Percentiles rank a stretch among this genome's conserved stretches.
Evolutionary conservation across 2,888 invertebrate genomes (phyloP).

Genomic region (Machimus rusticus): DNA sequence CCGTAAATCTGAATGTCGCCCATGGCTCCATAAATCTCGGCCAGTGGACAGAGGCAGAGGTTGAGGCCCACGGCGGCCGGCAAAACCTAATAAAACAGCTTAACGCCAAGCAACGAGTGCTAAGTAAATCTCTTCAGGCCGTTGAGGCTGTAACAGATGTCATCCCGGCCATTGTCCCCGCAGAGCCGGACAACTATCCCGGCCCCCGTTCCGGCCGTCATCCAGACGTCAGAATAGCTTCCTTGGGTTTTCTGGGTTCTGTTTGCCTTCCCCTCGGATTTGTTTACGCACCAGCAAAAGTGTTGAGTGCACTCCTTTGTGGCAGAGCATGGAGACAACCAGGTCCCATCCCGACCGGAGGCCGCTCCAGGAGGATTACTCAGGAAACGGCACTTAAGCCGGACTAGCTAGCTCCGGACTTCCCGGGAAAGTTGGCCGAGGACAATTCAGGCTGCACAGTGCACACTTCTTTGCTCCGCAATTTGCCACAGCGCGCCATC

Average conservation of each 20-base stretch:
- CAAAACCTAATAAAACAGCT: conserved; percentile 12
- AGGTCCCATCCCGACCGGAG: not conserved
- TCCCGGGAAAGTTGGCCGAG: not conserved
- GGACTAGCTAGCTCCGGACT: not conserved
- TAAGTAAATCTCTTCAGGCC: conserved; percentile 13
- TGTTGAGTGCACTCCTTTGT: not conserved
- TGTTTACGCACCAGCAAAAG: conserved; percentile 13
- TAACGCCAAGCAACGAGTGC: conserved; percentile 2
- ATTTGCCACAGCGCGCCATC: not conserved
- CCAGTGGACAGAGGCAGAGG: not conserved
- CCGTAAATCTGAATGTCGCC: conserved; percentile 30
- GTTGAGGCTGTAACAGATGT: conserved; percentile 17
- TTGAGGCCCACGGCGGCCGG: not conserved
- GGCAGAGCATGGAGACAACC: not conserved
- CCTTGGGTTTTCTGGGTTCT: not conserved
- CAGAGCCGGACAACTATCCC: not conserved
- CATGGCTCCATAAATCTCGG: conserved; percentile 12
- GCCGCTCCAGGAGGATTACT: not conserved
- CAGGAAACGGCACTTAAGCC: not conserved
- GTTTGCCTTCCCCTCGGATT: conserved; percentile 7
- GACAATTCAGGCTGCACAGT: not conserved
- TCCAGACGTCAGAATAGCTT: not conserved
- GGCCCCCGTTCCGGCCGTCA: not conserved
- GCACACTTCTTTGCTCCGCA: not conserved
- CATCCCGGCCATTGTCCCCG: conserved; percentile 8